These are phyloP conservation scores for Delia radicum DNA, from an alignment of 1,140 invertebrate species.

Conservation along the genomic window DNA sequence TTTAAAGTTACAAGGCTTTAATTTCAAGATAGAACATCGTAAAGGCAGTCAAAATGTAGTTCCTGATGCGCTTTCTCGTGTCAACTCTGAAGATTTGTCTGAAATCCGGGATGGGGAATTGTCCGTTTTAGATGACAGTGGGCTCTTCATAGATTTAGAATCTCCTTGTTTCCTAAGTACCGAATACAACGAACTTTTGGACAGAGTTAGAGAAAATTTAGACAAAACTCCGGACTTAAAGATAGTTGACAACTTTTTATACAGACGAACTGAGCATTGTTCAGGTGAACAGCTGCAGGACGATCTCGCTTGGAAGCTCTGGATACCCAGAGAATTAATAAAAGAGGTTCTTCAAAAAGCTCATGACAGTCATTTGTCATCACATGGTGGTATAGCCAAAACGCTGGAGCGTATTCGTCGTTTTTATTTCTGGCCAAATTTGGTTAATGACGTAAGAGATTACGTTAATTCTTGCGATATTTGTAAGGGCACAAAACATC, in stretches of 20 bases:
- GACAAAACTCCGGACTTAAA: not conserved
- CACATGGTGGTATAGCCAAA: not conserved
- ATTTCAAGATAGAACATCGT: slow-evolving; percentile 51
- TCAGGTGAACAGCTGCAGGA: not conserved
- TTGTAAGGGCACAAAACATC: not conserved
- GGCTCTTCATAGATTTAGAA: slow-evolving; percentile 10
- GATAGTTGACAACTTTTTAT: not conserved
- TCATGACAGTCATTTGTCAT: not conserved
- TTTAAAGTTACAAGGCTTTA: slow-evolving; percentile 34
- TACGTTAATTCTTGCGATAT: slow-evolving; percentile 4
- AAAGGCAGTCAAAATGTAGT: slow-evolving; percentile 46
- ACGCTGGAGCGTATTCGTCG: slow-evolving; percentile 7
- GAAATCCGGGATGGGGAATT: not conserved
- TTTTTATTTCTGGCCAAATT: slow-evolving; percentile 14
- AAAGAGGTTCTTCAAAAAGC: not conserved
- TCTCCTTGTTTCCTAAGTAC: not conserved
- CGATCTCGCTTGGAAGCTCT: not conserved
- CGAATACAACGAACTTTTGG: not conserved
- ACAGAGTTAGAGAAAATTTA: not conserved
- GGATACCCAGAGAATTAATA: not conserved
- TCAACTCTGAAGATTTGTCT: not conserved
- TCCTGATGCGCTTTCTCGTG: slow-evolving; percentile 47
- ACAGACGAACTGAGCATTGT: not conserved
- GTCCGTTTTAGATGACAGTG: not conserved
- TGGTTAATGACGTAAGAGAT: not conserved